Evolutionary conservation across 2,113 vertebrate genomes (phyloP).

Genomic region (crab-eating macaque (Macaca fascicularis)): T2T-MFA8v1.1 NC_088381.1:133753501-133754000

Average conservation of each 20-base stretch:
- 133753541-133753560: not conserved
- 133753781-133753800: not conserved
- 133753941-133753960: too few species aligned
- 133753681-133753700: not conserved
- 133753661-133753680: not conserved
- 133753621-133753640: not conserved
- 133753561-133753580: too few species aligned
- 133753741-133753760: not conserved
- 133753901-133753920: not conserved
- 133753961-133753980: too few species aligned
- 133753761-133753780: not conserved
- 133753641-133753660: not conserved
- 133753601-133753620: too few species aligned
- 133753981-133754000: not conserved
- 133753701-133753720: not conserved
- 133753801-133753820: not conserved
- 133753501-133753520: not conserved
- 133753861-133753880: not conserved
- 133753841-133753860: not conserved
- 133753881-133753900: not conserved
- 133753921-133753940: not conserved
- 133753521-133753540: not conserved
- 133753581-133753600: too few species aligned
- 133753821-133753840: not conserved
- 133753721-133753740: not conserved